Percentiles rank a stretch among this genome's conserved stretches.
Conservation (phyloP, 2,888 invertebrate species). For the Eupsilia transversa region DNA sequence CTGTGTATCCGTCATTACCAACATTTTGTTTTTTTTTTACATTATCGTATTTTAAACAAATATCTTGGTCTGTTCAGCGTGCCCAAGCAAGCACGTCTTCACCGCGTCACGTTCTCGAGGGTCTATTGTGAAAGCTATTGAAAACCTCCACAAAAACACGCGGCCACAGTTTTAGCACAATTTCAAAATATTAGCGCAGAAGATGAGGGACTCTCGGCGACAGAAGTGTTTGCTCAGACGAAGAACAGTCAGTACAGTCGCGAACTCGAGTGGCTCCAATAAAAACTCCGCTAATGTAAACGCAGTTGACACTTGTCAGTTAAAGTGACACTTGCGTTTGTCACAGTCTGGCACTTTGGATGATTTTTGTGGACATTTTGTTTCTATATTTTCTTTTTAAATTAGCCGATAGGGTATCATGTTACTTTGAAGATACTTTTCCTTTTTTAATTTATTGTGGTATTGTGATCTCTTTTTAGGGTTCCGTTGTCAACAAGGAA, state of each 20-base stretch:
- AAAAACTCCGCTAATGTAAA: slow-evolving; percentile 45
- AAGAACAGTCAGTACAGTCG: slow-evolving; percentile 36
- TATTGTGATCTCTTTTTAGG: too few relatives aligned
- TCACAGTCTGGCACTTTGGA: slow-evolving; percentile 7
- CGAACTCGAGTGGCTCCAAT: slow-evolving; percentile 24
- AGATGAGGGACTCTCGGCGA: slow-evolving; percentile 33
- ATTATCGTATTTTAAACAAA: slow-evolving; percentile 8
- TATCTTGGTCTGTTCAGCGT: background rate
- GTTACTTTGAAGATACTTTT: background rate
- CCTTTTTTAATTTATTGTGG: background rate
- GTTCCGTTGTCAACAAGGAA: too few relatives aligned
- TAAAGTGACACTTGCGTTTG: slow-evolving; percentile 33
- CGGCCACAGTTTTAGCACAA: slow-evolving; percentile 10
- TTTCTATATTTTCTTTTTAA: slow-evolving; percentile 2
- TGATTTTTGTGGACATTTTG: slow-evolving; percentile 22
- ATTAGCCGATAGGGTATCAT: background rate
- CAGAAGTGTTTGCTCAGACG: slow-evolving; percentile 38
- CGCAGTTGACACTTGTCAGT: slow-evolving; percentile 29
- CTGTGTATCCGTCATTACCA: background rate
- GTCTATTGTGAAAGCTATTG: slow-evolving; percentile 34
- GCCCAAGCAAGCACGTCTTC: background rate
- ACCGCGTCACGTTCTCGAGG: slow-evolving; percentile 27
- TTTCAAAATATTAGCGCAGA: slow-evolving; percentile 38
- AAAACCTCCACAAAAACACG: slow-evolving; percentile 16
- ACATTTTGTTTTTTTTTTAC: background rate